Base-by-base conservation (phyloP, 2,797 vertebrate genomes). In the Tauraco hartlaubi region DNA sequence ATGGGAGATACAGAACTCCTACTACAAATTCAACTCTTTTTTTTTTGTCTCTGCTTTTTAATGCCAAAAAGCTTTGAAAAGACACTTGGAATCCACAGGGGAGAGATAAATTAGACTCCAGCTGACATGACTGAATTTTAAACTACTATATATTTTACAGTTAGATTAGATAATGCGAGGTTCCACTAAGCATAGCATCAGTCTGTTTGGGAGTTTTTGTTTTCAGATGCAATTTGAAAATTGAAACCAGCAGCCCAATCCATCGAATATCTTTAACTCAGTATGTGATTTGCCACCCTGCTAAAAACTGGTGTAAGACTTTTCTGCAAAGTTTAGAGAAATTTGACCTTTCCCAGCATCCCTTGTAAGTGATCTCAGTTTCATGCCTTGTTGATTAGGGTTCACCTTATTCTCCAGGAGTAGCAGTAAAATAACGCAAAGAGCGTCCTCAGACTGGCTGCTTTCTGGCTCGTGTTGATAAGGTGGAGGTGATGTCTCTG, bases 81-180 rank as follows among this genome's bases (percentile, higher is more conserved):
- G 56, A 54, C 58, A 59, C 58, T 92, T 80, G 58, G 68, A 93
- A 92, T 92, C 94, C 91, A 80, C 64, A 64, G 68, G 61, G 75
- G 89, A 78, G 68, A 84, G 68, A 89, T 21, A 96, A 95, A 93
- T 95, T 95, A 94, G 61, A 77, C 78, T 90, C 52, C 58, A 87
- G 78, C 77, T 95, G 88, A 96, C 84, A 88, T 8, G 46, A 72
- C 73, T 94, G 77, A 90, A 95, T 96, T 94, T 94, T 92, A 87
- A 91, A 89, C 68, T 54, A 16, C 78, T 85, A 92, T 89, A 81
- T 95, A 77, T 94, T 79, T 87, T 79, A 64, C 25, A 62, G 46
- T 85, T 89, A 55, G 56, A 79, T 79, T 89, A 85, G 74, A 69
- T 92, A 89, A 87, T 25, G 31, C 8, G 54, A 28, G 39, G 18